Evolutionary conservation across 2,888 invertebrate genomes (phyloP).

Genomic region (Andrena hattorfiana): DNA sequence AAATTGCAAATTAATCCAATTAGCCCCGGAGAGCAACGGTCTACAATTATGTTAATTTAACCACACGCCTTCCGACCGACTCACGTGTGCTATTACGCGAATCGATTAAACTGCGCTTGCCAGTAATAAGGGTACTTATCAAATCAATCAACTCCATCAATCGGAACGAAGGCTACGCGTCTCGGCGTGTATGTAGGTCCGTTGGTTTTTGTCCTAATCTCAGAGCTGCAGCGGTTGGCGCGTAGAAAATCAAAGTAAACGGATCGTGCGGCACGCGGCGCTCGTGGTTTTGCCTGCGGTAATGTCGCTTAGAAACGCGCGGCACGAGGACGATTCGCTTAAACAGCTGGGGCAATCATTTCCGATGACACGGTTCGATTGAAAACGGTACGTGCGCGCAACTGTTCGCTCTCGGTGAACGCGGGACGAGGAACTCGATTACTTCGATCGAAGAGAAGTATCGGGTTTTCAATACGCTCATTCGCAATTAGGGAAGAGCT

Average conservation of each 20-base stretch:
- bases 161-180: not conserved
- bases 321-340: slow-evolving; percentile 55
- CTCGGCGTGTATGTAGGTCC: not conserved
- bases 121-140: not conserved
- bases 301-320: slow-evolving; percentile 39
- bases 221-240: not conserved
- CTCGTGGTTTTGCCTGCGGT: slow-evolving; percentile 1
- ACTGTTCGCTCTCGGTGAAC: slow-evolving; percentile 14
- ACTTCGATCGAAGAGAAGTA: not conserved
- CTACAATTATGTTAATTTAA: slow-evolving; percentile 32
- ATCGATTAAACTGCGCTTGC: slow-evolving; percentile 18
- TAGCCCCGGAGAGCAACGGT: slow-evolving; percentile 25
- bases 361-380: slow-evolving; percentile 77
- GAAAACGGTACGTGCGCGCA: slow-evolving; percentile 68
- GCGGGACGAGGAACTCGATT: slow-evolving; percentile 3
- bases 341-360: slow-evolving; percentile 75
- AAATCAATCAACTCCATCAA: not conserved
- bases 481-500: not conserved
- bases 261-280: slow-evolving; percentile 8
- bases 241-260: not conserved
- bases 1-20: slow-evolving; percentile 65
- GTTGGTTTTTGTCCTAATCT: not conserved
- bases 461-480: not conserved
- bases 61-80: not conserved
- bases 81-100: not conserved